Evolutionary conservation across 2,113 vertebrate species (phyloP).

Genomic region (Erythrolamprus reginae): DNA sequence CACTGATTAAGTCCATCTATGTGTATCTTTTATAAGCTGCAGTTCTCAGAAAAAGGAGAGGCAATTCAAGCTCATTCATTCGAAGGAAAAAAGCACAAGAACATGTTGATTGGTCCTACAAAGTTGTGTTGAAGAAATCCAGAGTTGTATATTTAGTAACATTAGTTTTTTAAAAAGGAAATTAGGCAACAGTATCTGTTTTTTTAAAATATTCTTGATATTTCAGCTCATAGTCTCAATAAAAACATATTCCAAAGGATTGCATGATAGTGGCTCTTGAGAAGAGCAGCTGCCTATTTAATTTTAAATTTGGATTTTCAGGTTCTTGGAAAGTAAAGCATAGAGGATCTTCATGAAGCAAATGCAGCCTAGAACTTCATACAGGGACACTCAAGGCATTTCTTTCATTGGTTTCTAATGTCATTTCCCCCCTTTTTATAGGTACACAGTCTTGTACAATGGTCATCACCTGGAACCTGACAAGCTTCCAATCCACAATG

Average conservation of each 20-base stretch:
- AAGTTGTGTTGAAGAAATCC: background rate
- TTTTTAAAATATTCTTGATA: background rate
- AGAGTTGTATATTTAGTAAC: background rate
- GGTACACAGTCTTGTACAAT: conserved; percentile 70
- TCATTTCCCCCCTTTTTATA: conserved; percentile 27
- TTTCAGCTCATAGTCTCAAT: background rate
- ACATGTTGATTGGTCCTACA: background rate
- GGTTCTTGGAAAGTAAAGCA: background rate
- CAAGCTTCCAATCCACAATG: conserved; percentile 71
- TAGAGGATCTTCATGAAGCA: background rate
- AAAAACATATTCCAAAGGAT: background rate
- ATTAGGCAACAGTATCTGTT: background rate
- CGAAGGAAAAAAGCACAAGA: background rate
- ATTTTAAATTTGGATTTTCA: conserved; percentile 1
- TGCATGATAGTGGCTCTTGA: background rate
- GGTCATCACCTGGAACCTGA: conserved; percentile 71
- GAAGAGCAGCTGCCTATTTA: background rate
- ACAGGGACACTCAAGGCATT: background rate
- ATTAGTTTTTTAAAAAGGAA: background rate
- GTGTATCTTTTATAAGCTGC: background rate
- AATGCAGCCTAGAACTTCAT: background rate
- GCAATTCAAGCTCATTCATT: background rate
- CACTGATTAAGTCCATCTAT: background rate
- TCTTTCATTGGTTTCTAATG: conserved; percentile 13
- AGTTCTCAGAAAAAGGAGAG: background rate